Evolutionary conservation across 1,140 invertebrate genomes (phyloP), one percentile per base, ranked within the genome.

Genomic region (Achatina immaculata): DNA sequence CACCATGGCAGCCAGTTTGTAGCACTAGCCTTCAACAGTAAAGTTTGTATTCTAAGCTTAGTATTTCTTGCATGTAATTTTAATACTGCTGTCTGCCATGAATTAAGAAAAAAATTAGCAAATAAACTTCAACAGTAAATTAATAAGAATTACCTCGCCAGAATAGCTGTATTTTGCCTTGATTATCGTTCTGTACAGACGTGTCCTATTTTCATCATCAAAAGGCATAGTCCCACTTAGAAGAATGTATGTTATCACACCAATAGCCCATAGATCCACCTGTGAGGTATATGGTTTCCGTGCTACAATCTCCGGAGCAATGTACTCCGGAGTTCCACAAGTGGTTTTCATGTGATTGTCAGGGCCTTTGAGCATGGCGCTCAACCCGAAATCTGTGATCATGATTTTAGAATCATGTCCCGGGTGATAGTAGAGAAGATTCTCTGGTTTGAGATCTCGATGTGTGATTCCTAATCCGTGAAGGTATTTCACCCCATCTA

Each of bases 401-500:
- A 99, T 99, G 62, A 99, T 93, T 85, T 95, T 95, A 77, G 96
- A 91, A 85, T 91, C 89, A 84, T 91, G 87, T 80, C 89, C 90
- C n/a, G 90, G 90, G 80, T 91, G 90, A 85, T 93, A 94, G 93
- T 96, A 96, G 89, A 99, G 92, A 77, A 99, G 93, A 93, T 99
- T 99, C 92, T 99, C 98, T n/a, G 98, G 98, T 92, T 99, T 99
- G 65, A 99, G 96, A 92, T 99, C 98, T 86, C 98, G 93, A 93
- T 99, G 98, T 73, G 98, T 97, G 89, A 99, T 99, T 85, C 95
- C 95, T 90, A 96, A 94, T 88, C 95, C 95, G 93, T 99, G 98
- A 85, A 99, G 93, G 92, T 99, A 99, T 79, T 95, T 94, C 83
- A 99, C 94, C 84, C 97, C 98, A 75, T 96, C 97, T 78, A 95